Conservation (phyloP, 2,113 vertebrate species). For the Crotalus horridus region DNA sequence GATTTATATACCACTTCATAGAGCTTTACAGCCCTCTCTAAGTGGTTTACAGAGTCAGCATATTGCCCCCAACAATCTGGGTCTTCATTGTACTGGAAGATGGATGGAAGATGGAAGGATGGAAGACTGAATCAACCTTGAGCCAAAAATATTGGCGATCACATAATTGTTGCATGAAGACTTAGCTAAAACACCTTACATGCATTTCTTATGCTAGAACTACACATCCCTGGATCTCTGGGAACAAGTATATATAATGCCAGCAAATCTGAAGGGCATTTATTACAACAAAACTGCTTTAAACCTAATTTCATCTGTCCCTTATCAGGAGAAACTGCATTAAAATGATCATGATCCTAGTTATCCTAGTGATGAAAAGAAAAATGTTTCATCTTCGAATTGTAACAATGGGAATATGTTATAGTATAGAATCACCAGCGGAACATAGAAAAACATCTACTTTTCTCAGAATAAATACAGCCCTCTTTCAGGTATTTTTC, state of each 20-base stretch:
- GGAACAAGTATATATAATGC: background rate
- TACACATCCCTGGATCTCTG: background rate
- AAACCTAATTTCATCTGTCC: background rate
- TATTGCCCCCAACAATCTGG: background rate
- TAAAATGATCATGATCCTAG: background rate
- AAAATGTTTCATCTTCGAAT: background rate
- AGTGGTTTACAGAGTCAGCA: background rate
- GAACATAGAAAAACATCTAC: constrained; percentile 40
- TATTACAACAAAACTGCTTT: background rate
- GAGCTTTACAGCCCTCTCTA: background rate
- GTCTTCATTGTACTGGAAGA: background rate
- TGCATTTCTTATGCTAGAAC: background rate
- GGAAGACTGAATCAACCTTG: background rate
- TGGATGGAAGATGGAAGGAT: background rate
- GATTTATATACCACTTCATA: background rate
- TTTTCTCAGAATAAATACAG: constrained; percentile 47
- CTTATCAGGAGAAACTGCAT: background rate
- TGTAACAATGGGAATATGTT: background rate
- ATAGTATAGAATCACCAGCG: constrained; percentile 18
- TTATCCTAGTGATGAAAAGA: background rate
- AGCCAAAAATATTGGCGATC: background rate
- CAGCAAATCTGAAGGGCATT: background rate
- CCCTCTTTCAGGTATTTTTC: constrained; percentile 60
- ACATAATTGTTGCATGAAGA: background rate
- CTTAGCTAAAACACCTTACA: background rate